Conservation (phyloP, 2,797 vertebrate genomes). For the Rhinichthys osculus region DNA sequence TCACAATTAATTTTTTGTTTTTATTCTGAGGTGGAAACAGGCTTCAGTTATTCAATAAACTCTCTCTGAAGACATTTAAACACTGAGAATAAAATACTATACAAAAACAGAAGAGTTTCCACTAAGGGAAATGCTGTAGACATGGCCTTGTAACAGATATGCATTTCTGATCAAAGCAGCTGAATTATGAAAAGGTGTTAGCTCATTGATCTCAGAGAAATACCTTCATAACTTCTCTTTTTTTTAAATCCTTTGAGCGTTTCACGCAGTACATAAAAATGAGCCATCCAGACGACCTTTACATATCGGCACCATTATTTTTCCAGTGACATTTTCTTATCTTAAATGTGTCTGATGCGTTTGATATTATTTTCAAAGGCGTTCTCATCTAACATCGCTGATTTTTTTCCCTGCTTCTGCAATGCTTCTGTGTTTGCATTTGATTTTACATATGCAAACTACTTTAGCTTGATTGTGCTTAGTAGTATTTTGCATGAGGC, state of each 20-base stretch:
- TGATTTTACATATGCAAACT: constrained; percentile 57
- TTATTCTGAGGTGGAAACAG: background rate
- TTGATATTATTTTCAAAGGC: constrained; percentile 38
- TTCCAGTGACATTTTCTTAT: constrained; percentile 31
- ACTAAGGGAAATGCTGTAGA: constrained; percentile 35
- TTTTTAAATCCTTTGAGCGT: constrained; percentile 56
- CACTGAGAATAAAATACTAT: constrained; percentile 29
- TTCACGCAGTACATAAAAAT: constrained; percentile 49
- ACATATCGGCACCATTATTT: constrained; percentile 33
- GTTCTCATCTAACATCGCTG: background rate
- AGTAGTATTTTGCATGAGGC: constrained; percentile 50
- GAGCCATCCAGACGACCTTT: constrained; percentile 22
- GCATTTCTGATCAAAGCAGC: constrained; percentile 59
- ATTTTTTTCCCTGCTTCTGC: constrained; percentile 16
- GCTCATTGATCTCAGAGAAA: constrained; percentile 52
- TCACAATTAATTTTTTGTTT: too few relatives aligned
- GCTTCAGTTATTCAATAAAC: background rate
- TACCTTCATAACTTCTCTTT: constrained; percentile 20
- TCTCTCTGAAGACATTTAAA: constrained; percentile 37
- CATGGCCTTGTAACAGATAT: constrained; percentile 28
- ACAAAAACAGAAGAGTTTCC: background rate
- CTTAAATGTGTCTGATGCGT: constrained; percentile 32
- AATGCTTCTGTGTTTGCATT: constrained; percentile 48
- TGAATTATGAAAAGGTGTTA: constrained; percentile 52
- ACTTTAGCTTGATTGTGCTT: constrained; percentile 42